Conservation (phyloP, 2,797 vertebrate species). For the Phalloptychus januarius region DNA sequence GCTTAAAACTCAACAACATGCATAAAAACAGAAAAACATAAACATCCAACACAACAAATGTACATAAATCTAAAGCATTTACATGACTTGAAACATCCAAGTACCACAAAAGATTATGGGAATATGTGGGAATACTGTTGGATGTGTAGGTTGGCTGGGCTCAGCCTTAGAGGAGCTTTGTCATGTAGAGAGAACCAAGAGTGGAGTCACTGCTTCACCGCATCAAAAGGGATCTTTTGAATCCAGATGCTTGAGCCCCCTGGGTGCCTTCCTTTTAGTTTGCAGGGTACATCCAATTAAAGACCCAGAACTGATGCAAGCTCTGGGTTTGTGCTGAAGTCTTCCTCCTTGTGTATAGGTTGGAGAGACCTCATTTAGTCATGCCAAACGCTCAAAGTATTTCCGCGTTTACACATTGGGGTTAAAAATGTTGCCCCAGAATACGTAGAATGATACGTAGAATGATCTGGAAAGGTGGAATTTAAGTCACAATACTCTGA, state of each 20-base stretch:
- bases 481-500: not conserved
- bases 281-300: not conserved
- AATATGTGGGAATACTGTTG: too few species aligned
- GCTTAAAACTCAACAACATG: too few species aligned
- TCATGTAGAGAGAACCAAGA: too few species aligned
- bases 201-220: not conserved
- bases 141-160: not conserved
- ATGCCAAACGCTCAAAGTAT: not conserved
- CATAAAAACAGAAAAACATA: too few species aligned
- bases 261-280: not conserved
- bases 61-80: too few species aligned
- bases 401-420: not conserved
- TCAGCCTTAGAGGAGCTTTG: not conserved
- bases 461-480: not conserved
- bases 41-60: too few species aligned
- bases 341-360: not conserved
- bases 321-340: not conserved
- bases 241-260: not conserved
- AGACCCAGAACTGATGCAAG: not conserved
- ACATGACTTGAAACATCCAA: too few species aligned
- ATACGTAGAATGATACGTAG: not conserved
- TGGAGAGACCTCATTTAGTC: not conserved
- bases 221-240: not conserved
- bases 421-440: not conserved
- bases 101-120: too few species aligned